Base-by-base conservation (phyloP, 2,888 invertebrate species). In the Isoperla grammatica region DNA sequence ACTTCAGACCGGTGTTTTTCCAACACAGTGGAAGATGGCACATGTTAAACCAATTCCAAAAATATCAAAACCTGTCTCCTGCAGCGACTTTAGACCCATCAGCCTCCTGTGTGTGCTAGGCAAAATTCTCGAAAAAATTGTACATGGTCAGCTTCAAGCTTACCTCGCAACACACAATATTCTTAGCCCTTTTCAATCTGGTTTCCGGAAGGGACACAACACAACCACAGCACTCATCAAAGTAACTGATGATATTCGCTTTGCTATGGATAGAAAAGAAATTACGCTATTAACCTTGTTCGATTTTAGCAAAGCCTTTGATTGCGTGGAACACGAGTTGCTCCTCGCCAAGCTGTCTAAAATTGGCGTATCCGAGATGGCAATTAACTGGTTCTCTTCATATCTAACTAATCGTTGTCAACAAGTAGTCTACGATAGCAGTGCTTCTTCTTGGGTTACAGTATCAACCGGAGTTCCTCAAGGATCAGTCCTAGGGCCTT, bases 251-350 rank as follows among this genome's bases (percentile, higher is more conserved):
- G 65, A 70, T 43, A 60, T 69, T 1, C 45, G 68, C 4, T 19
- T 35, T 0, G 67, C 64, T 0, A 62, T 63, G 1, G 70, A 72
- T 45, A 17, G 22, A 0, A 63, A 65, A 1, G 40, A 49, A 49
- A 59, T 67, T 3, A 67, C 67, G 0, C 19, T 69, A 0, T 40
- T 69, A 2, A 60, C 65, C 0, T 46, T 69, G 0, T 63, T 70
- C 5, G 69, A 70, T 54, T 70, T 66, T 42, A 67, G 68, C 0
- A 67, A 69, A 13, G 70, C 69, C 5, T 71, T 71, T 45, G 69
- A 71, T 43, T 59, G 60, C n/a, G 12, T 50, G 15, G 6, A 67
- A 58, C 67, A 63, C 42, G 40, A 53, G 2, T 37, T 67, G 3
- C 58, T 68, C 0, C 19, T 69, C 0, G 22, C 60, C 1, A 50